Percentiles rank a stretch among this genome's conserved stretches.
Conservation (phyloP, 2,113 vertebrate genomes). For the Eira barbara region DNA sequence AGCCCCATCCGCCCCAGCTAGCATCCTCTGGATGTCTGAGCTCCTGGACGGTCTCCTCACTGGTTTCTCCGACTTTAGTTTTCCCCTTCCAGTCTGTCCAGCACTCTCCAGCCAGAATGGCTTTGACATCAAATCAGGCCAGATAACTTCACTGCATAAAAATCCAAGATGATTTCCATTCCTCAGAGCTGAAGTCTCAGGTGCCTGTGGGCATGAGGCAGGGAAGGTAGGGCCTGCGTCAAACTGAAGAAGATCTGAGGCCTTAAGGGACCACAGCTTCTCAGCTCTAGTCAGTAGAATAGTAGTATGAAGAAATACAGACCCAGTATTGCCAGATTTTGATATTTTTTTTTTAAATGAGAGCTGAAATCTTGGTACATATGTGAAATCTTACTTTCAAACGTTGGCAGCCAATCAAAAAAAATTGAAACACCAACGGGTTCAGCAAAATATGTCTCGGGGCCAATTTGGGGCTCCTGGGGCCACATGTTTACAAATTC, state of each 20-base stretch:
- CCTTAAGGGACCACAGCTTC: too few relatives aligned
- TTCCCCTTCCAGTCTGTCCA: neutral
- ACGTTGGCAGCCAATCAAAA: neutral
- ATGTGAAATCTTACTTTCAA: neutral
- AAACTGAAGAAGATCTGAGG: fast-evolving
- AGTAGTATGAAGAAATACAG: neutral
- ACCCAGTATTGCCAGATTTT: neutral
- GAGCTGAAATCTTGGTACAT: neutral
- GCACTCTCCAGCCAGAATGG: neutral
- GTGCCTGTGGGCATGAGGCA: fast-evolving
- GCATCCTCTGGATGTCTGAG: fast-evolving
- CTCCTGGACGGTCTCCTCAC: too few relatives aligned
- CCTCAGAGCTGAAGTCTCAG: neutral
- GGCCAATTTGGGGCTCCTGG: neutral
- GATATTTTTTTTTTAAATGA: neutral
- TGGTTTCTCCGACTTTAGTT: neutral
- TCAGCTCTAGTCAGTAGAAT: neutral
- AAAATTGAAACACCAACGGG: neutral
- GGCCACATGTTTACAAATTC: neutral
- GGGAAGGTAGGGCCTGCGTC: neutral
- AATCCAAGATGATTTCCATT: neutral
- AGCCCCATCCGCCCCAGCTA: too few relatives aligned
- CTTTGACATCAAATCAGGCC: neutral
- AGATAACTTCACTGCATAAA: neutral
- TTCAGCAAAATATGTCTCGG: neutral